Evolutionary conservation across 2,888 invertebrate genomes (phyloP).

Genomic region (Acanthosepion lycidas): DNA sequence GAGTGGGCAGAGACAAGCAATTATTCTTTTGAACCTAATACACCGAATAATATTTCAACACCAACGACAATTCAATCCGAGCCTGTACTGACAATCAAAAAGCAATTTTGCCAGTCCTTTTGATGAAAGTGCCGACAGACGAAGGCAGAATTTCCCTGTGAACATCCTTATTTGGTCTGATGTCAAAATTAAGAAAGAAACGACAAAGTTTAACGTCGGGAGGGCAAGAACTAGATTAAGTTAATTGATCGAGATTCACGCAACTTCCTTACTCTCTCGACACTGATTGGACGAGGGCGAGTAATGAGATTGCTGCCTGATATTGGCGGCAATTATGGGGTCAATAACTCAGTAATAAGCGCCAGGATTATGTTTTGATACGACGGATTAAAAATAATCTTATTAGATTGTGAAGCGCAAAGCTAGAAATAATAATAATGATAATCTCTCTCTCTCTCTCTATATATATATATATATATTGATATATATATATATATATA

Average conservation of each 20-base stretch:
- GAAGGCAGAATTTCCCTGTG: background rate
- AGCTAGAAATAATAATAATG: background rate
- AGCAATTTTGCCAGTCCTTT: conserved; percentile 8
- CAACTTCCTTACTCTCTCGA: background rate
- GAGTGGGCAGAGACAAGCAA: background rate
- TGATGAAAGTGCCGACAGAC: background rate
- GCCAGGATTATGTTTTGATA: background rate
- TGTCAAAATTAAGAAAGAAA: background rate
- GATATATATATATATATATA: no score
- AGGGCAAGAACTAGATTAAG: background rate
- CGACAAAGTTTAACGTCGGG: background rate
- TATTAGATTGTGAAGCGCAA: background rate
- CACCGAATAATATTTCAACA: background rate
- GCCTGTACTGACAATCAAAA: background rate
- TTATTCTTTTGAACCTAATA: background rate
- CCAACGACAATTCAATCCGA: background rate
- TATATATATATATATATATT: no score
- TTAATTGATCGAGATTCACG: background rate
- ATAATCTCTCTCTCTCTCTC: no score
- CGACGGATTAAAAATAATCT: background rate
- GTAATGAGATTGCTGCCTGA: background rate
- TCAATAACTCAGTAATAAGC: background rate
- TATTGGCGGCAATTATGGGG: background rate
- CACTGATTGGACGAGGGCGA: background rate
- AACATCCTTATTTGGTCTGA: background rate